A percentile compares a stretch with the other conserved stretches of the same genome.
Evolutionary conservation across 2,797 vertebrate species (phyloP).

Genomic region (Amblyraja radiata): DNA sequence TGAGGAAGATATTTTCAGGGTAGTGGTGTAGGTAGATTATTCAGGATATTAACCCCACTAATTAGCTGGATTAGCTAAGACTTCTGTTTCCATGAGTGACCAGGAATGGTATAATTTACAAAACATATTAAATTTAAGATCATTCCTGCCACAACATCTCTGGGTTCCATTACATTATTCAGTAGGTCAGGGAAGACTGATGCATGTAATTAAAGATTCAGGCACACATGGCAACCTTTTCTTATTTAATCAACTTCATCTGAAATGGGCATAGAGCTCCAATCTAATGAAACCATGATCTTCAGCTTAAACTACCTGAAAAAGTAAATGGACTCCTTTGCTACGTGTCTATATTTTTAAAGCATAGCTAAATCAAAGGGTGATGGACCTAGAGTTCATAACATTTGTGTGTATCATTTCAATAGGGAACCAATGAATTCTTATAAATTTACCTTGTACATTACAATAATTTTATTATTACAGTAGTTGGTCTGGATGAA

Average conservation of each 20-base stretch:
- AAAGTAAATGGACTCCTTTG: background rate
- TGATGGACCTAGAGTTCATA: background rate
- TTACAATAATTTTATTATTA: too few species aligned
- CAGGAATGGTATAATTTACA: background rate
- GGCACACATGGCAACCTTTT: background rate
- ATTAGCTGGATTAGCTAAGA: background rate
- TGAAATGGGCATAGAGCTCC: background rate
- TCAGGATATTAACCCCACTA: background rate
- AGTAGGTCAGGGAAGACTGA: background rate
- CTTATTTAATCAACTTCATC: background rate
- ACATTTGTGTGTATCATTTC: background rate
- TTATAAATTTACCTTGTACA: background rate
- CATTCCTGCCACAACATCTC: background rate
- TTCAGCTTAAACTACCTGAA: background rate
- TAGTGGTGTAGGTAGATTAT: background rate
- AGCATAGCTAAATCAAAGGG: background rate
- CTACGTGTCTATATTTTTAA: background rate
- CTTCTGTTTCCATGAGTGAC: background rate
- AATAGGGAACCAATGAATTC: background rate
- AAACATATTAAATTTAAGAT: background rate
- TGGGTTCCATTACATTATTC: background rate
- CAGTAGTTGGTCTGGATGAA: background rate
- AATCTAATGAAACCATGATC: background rate
- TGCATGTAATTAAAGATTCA: conserved; percentile 18
- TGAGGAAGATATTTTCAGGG: background rate